Evolutionary conservation across 2,113 vertebrate species (phyloP), one percentile per base, ranked within the genome.

Genomic region (Oryzias celebensis): DNA sequence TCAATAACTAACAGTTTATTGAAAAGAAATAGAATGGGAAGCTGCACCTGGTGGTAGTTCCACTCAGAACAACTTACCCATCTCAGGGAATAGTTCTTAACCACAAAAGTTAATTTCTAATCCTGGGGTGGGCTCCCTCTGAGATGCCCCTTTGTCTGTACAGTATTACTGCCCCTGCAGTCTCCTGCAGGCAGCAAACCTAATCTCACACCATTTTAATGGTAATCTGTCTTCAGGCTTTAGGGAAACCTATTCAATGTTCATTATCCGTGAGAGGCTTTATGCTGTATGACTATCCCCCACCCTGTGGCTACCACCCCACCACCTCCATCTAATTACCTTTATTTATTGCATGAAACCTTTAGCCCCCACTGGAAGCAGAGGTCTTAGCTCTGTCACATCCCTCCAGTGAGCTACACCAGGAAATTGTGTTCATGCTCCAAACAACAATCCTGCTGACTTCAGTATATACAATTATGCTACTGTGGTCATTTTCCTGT

Each of bases 121-220:
- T 86, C 75, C 74, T 48, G 24, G 58, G 49, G 57, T 22, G 60
- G 67, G 59, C 45, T 77, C 81, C 45, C 75, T 14, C 46, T 58
- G 73, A 68, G 62, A 73, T 8, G 14, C 59, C 77, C 69, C 64
- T 79, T 88, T 83, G 86, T 86, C 71, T 20, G 65, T 90, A 89
- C 87, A 87, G 82, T 89, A 73, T 67, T 69, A 48, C 81, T 71
- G 68, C 67, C 81, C 74, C 73, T 65, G 56, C 55, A 28, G 73
- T 26, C 59, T 62, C 65, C 75, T 56, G 61, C 62, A 59, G 42
- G 71, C 48, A 58, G 71, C 69, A 62, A 64, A 75, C 46, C 77
- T 86, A 86, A 88, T 73, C 87, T 80, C 67, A 41, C 68, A 63
- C 75, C 68, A 91, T 92, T 90, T 85, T 83, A 90, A 90, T 91